Evolutionary conservation across 2,888 invertebrate species (phyloP).

Genomic region (Keiferia lycopersicella): DNA sequence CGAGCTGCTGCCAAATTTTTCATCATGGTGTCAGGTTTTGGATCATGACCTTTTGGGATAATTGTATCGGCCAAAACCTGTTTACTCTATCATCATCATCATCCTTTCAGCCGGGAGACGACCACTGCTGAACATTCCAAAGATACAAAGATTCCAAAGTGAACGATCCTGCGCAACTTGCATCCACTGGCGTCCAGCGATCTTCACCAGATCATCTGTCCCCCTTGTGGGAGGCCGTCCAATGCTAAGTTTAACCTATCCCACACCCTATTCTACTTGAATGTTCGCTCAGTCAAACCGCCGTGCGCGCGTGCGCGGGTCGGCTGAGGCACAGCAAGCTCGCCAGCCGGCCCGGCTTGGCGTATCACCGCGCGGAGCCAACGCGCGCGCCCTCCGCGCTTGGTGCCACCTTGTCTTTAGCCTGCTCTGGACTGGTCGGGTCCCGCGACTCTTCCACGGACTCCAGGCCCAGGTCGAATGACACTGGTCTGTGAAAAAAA

Average conservation of each 20-base stretch:
- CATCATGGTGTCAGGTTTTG: too few relatives aligned
- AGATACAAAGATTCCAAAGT: too few relatives aligned
- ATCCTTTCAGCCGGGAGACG: too few relatives aligned
- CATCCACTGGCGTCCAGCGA: too few relatives aligned
- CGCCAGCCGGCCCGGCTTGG: slow-evolving; percentile 31
- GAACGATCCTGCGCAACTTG: too few relatives aligned
- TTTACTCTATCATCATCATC: too few relatives aligned
- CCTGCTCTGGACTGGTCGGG: slow-evolving; percentile 39
- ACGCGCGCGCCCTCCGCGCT: slow-evolving; percentile 18
- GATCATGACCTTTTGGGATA: too few relatives aligned
- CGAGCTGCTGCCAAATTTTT: too few relatives aligned
- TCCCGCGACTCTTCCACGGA: slow-evolving; percentile 65
- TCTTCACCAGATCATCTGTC: too few relatives aligned
- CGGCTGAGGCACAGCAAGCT: slow-evolving; percentile 29
- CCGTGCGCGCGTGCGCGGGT: slow-evolving; percentile 36
- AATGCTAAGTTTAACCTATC: too few relatives aligned
- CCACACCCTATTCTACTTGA: background rate
- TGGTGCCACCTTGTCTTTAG: slow-evolving; percentile 31
- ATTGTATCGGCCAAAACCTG: background rate
- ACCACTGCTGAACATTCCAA: too few relatives aligned
- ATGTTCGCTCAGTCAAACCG: background rate
- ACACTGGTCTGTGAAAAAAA: slow-evolving; percentile 57
- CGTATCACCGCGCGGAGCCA: slow-evolving; percentile 41
- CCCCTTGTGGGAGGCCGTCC: too few relatives aligned
- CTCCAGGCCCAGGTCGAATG: slow-evolving; percentile 69